Evolutionary conservation across 2,113 vertebrate species (phyloP), one percentile per base, ranked within the genome.

Genomic region (Bos indicus): DNA sequence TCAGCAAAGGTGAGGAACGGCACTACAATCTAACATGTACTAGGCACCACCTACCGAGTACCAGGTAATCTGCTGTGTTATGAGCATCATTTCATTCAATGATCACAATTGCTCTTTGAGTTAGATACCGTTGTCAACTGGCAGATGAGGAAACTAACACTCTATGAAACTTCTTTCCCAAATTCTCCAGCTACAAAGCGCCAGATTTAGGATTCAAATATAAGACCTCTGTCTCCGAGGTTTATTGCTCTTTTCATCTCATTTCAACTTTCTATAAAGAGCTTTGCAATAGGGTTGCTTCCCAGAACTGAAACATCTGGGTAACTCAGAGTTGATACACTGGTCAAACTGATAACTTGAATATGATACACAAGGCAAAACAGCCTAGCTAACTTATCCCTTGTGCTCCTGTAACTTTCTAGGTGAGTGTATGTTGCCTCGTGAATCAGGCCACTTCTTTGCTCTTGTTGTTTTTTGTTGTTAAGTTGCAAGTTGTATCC

Each of bases 351-450:
- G 71, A 33, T 83, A 28, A 90, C 91, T 91, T 82, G 11, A 87
- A 83, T 82, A 88, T 89, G 60, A 95, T 19, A 51, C 51, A 90
- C 4, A 62, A 85, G 91, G 48, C 62, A 90, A 74, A 92, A 40
- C 12, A 52, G 30, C 74, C 84, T 77, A 92, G 51, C 51, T 7
- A 80, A 82, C 26, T 48, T 59, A 21, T 96, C 57, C 52, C 17
- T 16, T 88, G 82, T 86, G 59, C 56, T 93, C 67, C 94, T 71
- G 89, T 92, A 94, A 59, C 74, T 94, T 96, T 96, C 26, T 36
- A 91, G 82, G 86, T 60, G 28, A 88, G 19, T 64, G 9, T 78
- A 8, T 84, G 26, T 88, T 78, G 83, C 46, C 62, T 90, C 92
- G 19, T 91, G 77, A 94, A 85, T 52, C 28, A 83, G 77, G 3